These are phyloP conservation scores for Campoletis raptor DNA, from an alignment of 2,888 invertebrate species.

Conservation along the genomic window DNA sequence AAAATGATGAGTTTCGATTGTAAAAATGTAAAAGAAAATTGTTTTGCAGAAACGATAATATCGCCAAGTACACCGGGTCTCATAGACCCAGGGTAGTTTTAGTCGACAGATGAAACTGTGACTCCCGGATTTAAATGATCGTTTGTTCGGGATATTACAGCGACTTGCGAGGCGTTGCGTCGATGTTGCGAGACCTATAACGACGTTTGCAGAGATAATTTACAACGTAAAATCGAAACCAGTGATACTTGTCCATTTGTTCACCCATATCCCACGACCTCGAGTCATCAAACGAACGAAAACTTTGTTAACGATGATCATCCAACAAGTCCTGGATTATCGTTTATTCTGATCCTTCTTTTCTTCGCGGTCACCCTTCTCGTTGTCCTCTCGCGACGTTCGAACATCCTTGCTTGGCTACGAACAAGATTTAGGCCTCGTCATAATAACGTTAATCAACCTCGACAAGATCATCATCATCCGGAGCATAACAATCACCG, in stretches of 20 bases:
- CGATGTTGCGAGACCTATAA: constrained; percentile 58
- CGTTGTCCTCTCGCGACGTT: constrained; percentile 5
- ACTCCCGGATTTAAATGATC: not conserved
- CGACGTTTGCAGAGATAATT: constrained; percentile 36
- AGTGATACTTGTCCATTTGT: constrained; percentile 9
- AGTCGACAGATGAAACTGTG: not conserved
- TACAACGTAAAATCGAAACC: not conserved
- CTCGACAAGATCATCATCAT: not conserved
- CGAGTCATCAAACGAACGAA: not conserved
- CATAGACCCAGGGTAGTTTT: not conserved
- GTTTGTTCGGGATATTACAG: constrained; percentile 41
- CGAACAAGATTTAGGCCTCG: not conserved
- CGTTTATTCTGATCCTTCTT: not conserved
- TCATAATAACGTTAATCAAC: not conserved
- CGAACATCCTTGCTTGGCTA: constrained; percentile 8
- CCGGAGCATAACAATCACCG: constrained; percentile 2
- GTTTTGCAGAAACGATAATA: not conserved
- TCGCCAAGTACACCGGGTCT: not conserved
- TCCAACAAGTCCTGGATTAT: not conserved
- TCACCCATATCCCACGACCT: not conserved
- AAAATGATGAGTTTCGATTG: not conserved
- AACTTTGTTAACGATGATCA: not conserved
- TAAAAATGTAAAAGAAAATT: not conserved
- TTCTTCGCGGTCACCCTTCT: constrained; percentile 11
- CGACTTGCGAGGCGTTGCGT: constrained; percentile 52